Percentiles rank a stretch among this genome's conserved stretches.
Evolutionary conservation across 2,888 invertebrate genomes (phyloP).

Genomic region (Tachina lurida): DNA sequence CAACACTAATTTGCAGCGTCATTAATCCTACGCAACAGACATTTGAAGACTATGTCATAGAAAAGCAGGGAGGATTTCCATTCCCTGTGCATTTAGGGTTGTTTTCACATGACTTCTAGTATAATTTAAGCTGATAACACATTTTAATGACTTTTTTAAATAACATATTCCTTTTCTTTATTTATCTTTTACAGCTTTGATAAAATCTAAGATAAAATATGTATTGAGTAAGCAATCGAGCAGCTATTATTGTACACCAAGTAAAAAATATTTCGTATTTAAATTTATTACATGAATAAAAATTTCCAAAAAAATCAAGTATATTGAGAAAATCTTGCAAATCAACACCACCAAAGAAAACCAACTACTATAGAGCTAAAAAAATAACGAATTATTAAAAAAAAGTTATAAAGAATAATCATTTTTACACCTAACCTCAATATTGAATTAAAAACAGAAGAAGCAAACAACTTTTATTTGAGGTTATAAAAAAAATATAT

Average conservation of each 20-base stretch:
- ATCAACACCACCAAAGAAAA: conserved; percentile 80
- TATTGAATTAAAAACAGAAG: conserved; percentile 69
- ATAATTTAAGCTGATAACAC: conserved; percentile 44
- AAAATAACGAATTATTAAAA: conserved; percentile 74
- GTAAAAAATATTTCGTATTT: conserved; percentile 63
- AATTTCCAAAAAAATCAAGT: conserved; percentile 65
- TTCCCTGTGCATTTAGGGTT: conserved; percentile 5
- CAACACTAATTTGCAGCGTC: conserved; percentile 41
- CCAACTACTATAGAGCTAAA: conserved; percentile 79
- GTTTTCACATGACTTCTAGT: conserved; percentile 7
- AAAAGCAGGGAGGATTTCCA: conserved; percentile 18
- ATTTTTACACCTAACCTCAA: conserved; percentile 75
- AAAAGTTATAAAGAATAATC: conserved; percentile 75
- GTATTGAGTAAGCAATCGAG: conserved; percentile 80
- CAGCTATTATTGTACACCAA: conserved; percentile 75
- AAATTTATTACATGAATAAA: conserved; percentile 55
- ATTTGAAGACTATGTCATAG: conserved; percentile 9
- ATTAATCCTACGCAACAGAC: conserved; percentile 39
- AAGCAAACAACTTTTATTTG: conserved; percentile 57
- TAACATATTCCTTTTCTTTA: conserved; percentile 12
- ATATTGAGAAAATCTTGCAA: conserved; percentile 76
- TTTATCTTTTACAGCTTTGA: conserved; percentile 77
- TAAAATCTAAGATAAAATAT: conserved; percentile 67
- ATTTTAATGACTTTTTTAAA: conserved; percentile 27
- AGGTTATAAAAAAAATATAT: conserved; percentile 65